Evolutionary conservation across 2,797 vertebrate species (phyloP).

Genomic region (Enteromius trimaculatus): DNA sequence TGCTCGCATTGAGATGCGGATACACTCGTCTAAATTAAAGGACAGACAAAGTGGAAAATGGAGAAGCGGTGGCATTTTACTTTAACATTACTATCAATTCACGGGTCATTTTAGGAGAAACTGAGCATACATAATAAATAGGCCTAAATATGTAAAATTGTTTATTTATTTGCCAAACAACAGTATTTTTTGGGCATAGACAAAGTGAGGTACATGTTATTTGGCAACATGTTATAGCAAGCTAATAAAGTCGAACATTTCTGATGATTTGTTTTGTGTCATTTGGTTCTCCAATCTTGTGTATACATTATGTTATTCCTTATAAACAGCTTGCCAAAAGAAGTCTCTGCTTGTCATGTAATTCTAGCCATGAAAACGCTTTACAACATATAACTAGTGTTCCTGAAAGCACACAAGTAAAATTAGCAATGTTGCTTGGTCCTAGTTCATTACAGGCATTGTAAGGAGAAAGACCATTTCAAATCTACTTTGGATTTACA

Average conservation of each 20-base stretch:
- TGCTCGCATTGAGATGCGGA: no score
- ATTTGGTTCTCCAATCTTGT: no score
- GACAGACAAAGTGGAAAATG: no score
- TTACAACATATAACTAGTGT: neutral
- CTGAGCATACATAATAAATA: neutral
- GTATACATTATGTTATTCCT: no score
- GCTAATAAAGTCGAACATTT: no score
- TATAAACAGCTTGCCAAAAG: neutral
- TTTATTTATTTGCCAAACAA: neutral
- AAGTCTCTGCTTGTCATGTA: neutral
- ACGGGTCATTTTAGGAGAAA: neutral
- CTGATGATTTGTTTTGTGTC: no score
- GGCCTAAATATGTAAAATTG: neutral
- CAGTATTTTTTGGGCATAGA: neutral
- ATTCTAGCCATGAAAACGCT: neutral
- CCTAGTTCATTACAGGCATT: neutral
- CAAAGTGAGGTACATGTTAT: no score
- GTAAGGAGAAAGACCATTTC: neutral
- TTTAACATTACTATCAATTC: neutral
- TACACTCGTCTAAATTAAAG: no score
- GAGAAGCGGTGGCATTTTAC: no score
- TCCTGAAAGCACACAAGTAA: neutral
- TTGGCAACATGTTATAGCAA: no score
- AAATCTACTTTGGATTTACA: neutral
- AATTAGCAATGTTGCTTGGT: neutral